Evolutionary conservation across 1,140 invertebrate species (phyloP), one percentile per base, ranked within the genome.

Genomic region (Psilanteris sp.): DNA sequence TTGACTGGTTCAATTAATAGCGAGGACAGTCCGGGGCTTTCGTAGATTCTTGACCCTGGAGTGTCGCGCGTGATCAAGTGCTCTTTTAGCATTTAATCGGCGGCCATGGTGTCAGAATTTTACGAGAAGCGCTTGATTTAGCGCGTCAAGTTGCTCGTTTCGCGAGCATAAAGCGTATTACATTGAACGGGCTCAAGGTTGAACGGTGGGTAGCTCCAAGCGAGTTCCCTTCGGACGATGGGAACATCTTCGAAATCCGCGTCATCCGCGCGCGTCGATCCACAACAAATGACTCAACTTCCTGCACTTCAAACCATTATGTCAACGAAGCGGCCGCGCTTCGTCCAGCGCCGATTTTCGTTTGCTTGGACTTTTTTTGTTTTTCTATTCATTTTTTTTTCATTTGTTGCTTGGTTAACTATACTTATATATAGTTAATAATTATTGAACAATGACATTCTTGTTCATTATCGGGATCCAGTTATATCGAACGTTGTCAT

Each of bases 61-160:
- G 39, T 48, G 70, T 77, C 74, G 64, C 43, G 64, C 59, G 62
- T 73, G 68, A 72, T 73, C 64, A 70, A 77, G 62, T 64, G 57
- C 43, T 68, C 48, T 64, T 64, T 73, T 54, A 73, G 24, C 52
- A 31, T 67, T 78, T 71, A 74, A 74, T 71, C 50, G 64, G 26
- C 22, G 68, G 29, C 64, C 68, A 59, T 73, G 68, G 62, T 67
- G 57, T 68, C 75, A 70, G 48, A 78, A 78, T 70, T 73, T 78
- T 64, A n/a, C n/a, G n/a, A 78, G 50, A 52, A 72, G 68, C 36
- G 54, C 24, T 72, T 68, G 62, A 78, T 73, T 70, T 67, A 73
- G 46, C 48, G 55, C 50, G 31, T 54, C 34, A 57, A 55, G 46
- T 52, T 32, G 39, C 27, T 57, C 46, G 43, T 54, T 64, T 62